phyloP scores from a whole-genome alignment of 2,113 vertebrate species.

The Pseudorasbora parva region DNA sequence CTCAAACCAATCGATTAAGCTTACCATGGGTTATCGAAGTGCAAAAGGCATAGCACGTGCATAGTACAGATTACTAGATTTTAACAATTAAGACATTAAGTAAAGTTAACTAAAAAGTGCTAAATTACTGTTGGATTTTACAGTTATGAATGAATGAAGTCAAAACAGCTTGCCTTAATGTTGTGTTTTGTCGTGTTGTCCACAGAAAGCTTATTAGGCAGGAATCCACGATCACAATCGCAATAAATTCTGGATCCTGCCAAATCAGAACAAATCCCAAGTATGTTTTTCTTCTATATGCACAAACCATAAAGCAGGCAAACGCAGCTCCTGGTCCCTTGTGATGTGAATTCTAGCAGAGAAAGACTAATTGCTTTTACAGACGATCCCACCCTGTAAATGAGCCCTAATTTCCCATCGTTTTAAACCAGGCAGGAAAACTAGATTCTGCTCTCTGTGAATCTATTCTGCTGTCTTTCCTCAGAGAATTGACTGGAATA shows the following conservation, averaged over 20 bases:
- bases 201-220: too few relatives aligned
- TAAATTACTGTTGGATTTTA: too few relatives aligned
- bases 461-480: constrained; percentile 1
- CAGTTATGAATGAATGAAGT: too few relatives aligned
- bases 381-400: constrained; percentile 6
- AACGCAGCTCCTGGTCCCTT: not conserved
- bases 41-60: too few relatives aligned
- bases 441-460: not conserved
- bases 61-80: too few relatives aligned
- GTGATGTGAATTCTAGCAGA: constrained; percentile 16
- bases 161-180: too few relatives aligned
- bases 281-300: not conserved
- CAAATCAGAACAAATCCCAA: not conserved
- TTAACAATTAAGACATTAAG: too few relatives aligned
- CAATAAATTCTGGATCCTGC: not conserved
- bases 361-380: constrained; percentile 24
- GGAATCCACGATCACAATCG: not conserved
- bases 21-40: too few relatives aligned
- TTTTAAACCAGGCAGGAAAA: not conserved
- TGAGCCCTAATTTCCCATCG: not conserved
- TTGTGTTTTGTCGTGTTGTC: not conserved
- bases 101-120: too few relatives aligned
- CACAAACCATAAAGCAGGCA: not conserved
- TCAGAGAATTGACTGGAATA: constrained; percentile 8
- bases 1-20: too few relatives aligned